Base-by-base conservation (phyloP, 2,888 invertebrate genomes). In the Polyommatus icarus region DNA sequence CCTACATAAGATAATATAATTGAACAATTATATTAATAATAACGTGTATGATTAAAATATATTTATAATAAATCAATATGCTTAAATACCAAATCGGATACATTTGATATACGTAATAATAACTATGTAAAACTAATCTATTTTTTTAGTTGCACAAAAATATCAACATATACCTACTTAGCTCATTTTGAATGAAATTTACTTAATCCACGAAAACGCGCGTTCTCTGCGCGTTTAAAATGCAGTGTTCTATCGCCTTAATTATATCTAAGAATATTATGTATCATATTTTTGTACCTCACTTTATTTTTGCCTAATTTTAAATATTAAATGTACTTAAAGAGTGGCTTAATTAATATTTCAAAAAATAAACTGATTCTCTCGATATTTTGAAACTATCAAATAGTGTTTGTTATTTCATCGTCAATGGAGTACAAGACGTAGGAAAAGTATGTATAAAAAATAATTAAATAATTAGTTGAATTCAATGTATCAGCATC, bases 211-310 rank as follows among this genome's bases (percentile, higher is more conserved):
- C 40, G 40, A 40, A 40, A 40, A 10, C 8, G 10, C 10, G 46
- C 46, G 46, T 46, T 46, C 3, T 46, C 46, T 46, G 46, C 54
- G 54, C 54, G 15, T 54, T 18, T 54, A 5, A 18, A 54, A 18
- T 54, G 18, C 54, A 54, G 54, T 18, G 18, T 18, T 18, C 18
- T 50, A 50, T 50, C 18, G 18, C 18, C 18, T 57, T 6, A n/a
- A 57, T 7, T 24, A 59, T 20, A n/a, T 20, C 20, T 18, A 18
- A 7, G 7, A 6, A 88, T 81, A 85, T 83, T 86, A 82, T 86
- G 84, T 89, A 83, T 78, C 76, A 77, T 79, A 72, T 76, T 86
- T 83, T 86, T 83, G 84, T 90, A 91, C 91, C 90, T 91, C 90
- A 91, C 86, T 86, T 82, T 82, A 82, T 84, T 85, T 85, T 83